Conservation (phyloP, 2,113 vertebrate genomes). For the human (Homo sapiens) region DNA sequence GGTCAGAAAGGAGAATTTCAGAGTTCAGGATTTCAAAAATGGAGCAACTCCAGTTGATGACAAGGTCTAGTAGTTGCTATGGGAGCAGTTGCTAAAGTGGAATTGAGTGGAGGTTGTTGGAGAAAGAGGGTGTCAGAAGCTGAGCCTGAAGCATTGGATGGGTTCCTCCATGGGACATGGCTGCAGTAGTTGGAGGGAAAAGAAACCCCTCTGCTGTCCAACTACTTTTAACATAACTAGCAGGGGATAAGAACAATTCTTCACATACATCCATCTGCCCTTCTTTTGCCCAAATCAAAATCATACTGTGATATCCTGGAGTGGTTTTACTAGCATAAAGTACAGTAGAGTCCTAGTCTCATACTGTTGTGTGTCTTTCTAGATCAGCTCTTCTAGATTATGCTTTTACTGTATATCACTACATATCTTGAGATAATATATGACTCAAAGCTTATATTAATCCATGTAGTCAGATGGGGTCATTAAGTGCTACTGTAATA, state of each 20-base stretch:
- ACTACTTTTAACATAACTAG: neutral
- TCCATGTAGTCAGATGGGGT: neutral
- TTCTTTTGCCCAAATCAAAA: conserved; percentile 7
- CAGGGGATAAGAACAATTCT: neutral
- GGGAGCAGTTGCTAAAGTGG: conserved; percentile 62
- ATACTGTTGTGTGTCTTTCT: neutral
- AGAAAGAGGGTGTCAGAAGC: conserved; percentile 42
- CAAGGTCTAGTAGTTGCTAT: conserved; percentile 66
- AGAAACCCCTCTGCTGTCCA: conserved; percentile 4
- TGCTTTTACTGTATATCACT: neutral
- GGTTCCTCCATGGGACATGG: neutral
- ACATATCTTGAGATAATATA: neutral
- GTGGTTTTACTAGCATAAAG: neutral
- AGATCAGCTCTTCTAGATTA: neutral
- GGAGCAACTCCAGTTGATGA: conserved; percentile 72
- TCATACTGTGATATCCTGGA: neutral
- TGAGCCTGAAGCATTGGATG: neutral
- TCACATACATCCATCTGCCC: neutral
- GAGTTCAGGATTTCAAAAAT: conserved; percentile 79
- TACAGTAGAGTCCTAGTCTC: neutral
- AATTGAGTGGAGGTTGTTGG: conserved; percentile 51
- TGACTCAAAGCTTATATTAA: neutral
- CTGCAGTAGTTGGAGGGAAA: neutral
- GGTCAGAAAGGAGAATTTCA: conserved; percentile 79
- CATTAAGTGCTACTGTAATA: neutral